These are phyloP conservation scores for Alloplasta piceator DNA, from an alignment of 2,888 invertebrate species.

Conservation along the genomic window DNA sequence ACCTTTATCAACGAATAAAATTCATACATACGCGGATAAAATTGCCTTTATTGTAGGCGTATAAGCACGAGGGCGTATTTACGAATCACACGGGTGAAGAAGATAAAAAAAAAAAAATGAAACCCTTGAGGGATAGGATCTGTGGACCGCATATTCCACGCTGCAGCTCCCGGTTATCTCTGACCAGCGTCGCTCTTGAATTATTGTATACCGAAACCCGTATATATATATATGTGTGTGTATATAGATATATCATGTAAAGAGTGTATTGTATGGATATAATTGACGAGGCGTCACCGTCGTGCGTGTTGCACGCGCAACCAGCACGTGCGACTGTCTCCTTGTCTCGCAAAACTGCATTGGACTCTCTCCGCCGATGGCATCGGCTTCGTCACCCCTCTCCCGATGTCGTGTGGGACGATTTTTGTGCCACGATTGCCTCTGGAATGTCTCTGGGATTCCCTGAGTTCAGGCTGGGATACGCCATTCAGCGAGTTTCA, in stretches of 20 bases:
- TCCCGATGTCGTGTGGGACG: too few relatives aligned
- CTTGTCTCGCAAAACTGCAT: constrained; percentile 1
- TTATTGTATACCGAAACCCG: not conserved
- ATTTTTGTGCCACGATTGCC: too few relatives aligned
- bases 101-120: not conserved
- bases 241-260: not conserved
- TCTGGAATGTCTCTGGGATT: too few relatives aligned
- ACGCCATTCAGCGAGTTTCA: too few relatives aligned
- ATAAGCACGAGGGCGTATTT: not conserved
- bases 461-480: too few relatives aligned
- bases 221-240: too few relatives aligned
- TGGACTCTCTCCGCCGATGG: not conserved
- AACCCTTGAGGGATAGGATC: not conserved
- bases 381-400: too few relatives aligned
- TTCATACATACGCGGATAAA: not conserved
- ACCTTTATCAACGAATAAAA: constrained; percentile 42
- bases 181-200: not conserved
- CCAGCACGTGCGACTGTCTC: constrained; percentile 62
- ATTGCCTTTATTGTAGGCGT: not conserved
- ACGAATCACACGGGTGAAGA: not conserved
- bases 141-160: too few relatives aligned
- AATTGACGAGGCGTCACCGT: constrained; percentile 67
- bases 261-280: constrained; percentile 27
- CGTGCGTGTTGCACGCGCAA: constrained; percentile 60
- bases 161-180: too few relatives aligned